phyloP scores from a whole-genome alignment of 2,888 invertebrate genomes.

The Drosophila pegasa region DNA sequence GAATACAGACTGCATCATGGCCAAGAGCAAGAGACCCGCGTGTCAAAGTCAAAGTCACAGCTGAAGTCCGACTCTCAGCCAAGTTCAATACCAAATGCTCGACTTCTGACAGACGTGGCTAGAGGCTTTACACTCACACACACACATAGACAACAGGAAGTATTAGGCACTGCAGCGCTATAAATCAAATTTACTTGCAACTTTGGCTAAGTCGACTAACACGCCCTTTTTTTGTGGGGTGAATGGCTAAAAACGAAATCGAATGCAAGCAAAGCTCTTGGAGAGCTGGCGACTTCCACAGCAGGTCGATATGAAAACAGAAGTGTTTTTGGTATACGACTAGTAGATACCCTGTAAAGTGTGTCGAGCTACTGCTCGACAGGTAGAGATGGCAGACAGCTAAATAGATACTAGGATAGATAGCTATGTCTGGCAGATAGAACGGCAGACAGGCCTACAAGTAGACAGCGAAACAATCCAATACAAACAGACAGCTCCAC shows the following conservation, averaged over 20 bases:
- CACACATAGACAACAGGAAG: constrained; percentile 58
- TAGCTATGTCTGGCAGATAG: not conserved
- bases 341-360: not conserved
- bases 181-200: constrained; percentile 67
- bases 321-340: too few species aligned
- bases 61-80: constrained; percentile 51
- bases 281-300: constrained; percentile 27
- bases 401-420: not conserved
- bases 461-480: not conserved
- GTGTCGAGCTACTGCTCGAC: not conserved
- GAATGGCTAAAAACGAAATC: constrained; percentile 6
- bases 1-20: constrained; percentile 45
- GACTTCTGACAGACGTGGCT: constrained; percentile 44
- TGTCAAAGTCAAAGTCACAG: constrained; percentile 34
- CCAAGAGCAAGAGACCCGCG: not conserved
- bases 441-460: not conserved
- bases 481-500: not conserved
- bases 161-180: constrained; percentile 32
- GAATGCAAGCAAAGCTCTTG: constrained; percentile 28
- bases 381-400: not conserved
- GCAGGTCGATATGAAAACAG: constrained; percentile 21
- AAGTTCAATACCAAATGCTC: constrained; percentile 75
- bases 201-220: constrained; percentile 44
- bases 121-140: constrained; percentile 42
- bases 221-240: constrained; percentile 59